Evolutionary conservation across 2,888 invertebrate species (phyloP).

Genomic region (Stictocephala bisonia): DNA sequence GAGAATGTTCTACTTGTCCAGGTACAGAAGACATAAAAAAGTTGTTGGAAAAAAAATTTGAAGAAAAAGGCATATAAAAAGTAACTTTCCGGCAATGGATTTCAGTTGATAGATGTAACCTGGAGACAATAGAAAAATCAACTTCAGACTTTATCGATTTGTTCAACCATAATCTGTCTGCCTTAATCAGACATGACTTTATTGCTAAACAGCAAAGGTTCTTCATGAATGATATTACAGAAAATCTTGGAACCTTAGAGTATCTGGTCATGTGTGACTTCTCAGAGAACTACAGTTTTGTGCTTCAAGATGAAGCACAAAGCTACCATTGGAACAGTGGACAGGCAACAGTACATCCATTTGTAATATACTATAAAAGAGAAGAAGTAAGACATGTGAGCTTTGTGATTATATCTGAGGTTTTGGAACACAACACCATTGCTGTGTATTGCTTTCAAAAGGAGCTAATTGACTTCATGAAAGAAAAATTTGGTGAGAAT

Average conservation of each 20-base stretch:
- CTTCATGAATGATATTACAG: not conserved
- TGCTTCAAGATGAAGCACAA: constrained; percentile 43
- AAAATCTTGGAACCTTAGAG: constrained; percentile 16
- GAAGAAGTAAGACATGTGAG: not conserved
- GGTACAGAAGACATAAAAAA: not conserved
- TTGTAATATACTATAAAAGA: constrained; percentile 22
- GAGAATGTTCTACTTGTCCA: not conserved
- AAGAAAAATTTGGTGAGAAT: not conserved
- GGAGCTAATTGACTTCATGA: constrained; percentile 4
- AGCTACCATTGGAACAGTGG: constrained; percentile 20
- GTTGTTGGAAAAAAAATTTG: not conserved
- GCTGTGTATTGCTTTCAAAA: constrained; percentile 5
- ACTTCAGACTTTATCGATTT: not conserved
- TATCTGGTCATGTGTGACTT: constrained; percentile 32
- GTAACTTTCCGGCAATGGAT: constrained; percentile 6
- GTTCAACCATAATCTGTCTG: not conserved
- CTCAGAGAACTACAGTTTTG: constrained; percentile 40
- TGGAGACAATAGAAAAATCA: not conserved
- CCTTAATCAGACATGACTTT: constrained; percentile 9
- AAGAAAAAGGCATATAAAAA: constrained; percentile 21
- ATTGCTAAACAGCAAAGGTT: not conserved
- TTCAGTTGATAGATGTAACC: constrained; percentile 26
- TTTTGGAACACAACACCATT: constrained; percentile 25
- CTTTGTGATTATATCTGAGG: constrained; percentile 19
- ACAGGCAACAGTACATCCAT: constrained; percentile 34